Conservation (phyloP, 2,113 vertebrate genomes). For the Nothocercus nigrocapillus region DNA sequence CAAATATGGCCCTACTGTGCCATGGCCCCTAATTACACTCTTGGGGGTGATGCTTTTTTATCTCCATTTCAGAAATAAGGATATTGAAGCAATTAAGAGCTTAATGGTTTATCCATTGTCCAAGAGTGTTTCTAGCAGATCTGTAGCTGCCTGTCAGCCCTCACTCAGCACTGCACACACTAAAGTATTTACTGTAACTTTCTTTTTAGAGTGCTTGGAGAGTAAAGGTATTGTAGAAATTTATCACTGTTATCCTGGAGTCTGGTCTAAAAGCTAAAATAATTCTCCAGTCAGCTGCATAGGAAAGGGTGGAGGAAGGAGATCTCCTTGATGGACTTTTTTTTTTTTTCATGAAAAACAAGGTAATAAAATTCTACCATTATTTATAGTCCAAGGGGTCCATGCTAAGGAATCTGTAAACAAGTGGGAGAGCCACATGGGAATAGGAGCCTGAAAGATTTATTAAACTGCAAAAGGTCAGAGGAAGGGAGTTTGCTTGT, state of each 20-base stretch:
- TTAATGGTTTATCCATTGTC: not conserved
- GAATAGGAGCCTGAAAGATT: constrained; percentile 43
- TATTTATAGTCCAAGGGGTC: constrained; percentile 58
- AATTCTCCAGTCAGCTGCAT: constrained; percentile 1
- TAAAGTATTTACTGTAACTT: not conserved
- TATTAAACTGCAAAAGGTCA: constrained; percentile 60
- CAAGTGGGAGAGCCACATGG: constrained; percentile 43
- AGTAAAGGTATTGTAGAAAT: not conserved
- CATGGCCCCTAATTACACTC: not conserved
- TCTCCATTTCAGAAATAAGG: not conserved
- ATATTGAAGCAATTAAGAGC: not conserved
- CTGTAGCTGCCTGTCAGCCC: not conserved
- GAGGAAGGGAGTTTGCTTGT: constrained; percentile 64
- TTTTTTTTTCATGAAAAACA: constrained; percentile 37
- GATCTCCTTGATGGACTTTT: constrained; percentile 39
- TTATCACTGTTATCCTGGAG: constrained; percentile 3
- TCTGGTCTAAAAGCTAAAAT: constrained; percentile 30
- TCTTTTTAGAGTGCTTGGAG: not conserved
- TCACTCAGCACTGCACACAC: not conserved
- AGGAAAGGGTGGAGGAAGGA: constrained; percentile 65
- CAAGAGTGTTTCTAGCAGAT: not conserved
- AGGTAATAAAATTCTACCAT: constrained; percentile 22
- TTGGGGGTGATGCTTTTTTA: not conserved
- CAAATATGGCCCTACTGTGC: not conserved
- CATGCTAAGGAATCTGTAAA: constrained; percentile 63